These are phyloP conservation scores for Heterochromis multidens DNA, from an alignment of 2,113 vertebrate species.

Conservation along the genomic window DNA sequence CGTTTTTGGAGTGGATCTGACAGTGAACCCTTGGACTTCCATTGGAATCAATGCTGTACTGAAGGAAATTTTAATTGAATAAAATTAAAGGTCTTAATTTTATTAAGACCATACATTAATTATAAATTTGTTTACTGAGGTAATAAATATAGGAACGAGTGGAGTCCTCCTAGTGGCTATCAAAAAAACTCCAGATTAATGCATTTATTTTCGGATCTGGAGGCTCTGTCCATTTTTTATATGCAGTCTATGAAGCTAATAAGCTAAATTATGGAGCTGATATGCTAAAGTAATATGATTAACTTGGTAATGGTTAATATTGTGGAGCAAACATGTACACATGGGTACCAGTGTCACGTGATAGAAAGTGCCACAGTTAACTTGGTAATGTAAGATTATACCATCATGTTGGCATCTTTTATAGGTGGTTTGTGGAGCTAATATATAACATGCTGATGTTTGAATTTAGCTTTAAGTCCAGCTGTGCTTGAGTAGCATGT, in stretches of 20 bases:
- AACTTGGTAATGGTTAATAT: not conserved
- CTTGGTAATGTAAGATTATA: not conserved
- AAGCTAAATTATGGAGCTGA: not conserved
- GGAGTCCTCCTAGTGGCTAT: not conserved
- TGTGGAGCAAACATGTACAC: not conserved
- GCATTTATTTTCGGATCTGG: not conserved
- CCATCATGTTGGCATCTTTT: not conserved
- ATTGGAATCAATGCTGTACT: not conserved
- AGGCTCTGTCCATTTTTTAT: not conserved
- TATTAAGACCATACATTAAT: not conserved
- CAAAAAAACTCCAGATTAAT: not conserved
- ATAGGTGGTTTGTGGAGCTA: not conserved
- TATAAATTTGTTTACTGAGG: not conserved
- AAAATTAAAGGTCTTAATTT: not conserved
- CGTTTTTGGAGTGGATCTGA: not conserved
- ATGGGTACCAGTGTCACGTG: not conserved
- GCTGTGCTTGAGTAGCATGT: no score
- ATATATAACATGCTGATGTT: not conserved
- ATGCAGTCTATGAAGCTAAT: not conserved
- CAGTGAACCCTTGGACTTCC: not conserved
- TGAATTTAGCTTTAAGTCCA: not conserved
- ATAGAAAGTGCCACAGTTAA: not conserved
- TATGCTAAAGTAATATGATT: not conserved
- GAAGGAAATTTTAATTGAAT: not conserved
- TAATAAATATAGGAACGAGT: not conserved